Evolutionary conservation across 2,113 vertebrate species (phyloP), one percentile per base, ranked within the genome.

Genomic region (Colius striatus): DNA sequence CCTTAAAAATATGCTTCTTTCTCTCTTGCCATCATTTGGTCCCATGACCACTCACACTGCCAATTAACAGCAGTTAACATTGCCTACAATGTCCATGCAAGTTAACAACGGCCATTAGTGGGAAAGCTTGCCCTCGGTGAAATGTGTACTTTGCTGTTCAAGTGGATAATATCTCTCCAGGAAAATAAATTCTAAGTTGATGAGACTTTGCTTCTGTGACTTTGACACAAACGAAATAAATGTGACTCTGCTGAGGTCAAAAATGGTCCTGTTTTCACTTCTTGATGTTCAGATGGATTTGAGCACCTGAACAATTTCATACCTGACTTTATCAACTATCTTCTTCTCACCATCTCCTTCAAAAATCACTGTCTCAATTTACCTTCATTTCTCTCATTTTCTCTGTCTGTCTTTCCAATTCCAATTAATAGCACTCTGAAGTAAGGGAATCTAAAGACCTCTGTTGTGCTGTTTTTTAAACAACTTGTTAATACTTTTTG

Each of bases 41-140:
- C 55, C 87, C 62, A 36, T n/a, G 89, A 79, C 74, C 92, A 90
- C 90, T 82, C 94, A 92, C 83, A 13, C 47, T 54, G 72, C 27
- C 55, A 82, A 83, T 84, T 79, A 89, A 57, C 25, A 73, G 67
- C 57, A 67, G n/a, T 67, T 55, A 43, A 41, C 38, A 41, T 41
- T 41, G 12, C 38, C 38, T 41, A 41, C 38, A 41, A 41, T 41
- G 38, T 41, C 12, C 38, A 41, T 41, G 38, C 38, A 41, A 41
- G 38, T 27, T 73, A 95, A 78, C 48, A 60, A 12, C 25, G 80
- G 23, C 57, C 58, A 29, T 55, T 65, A 60, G 57, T 6, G 26
- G 17, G 38, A 89, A 68, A 84, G 73, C 38, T 2, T 70, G 65
- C 68, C 85, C 84, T 70, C 75, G 38, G 62, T 0, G 1, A n/a